Evolutionary conservation across 2,113 vertebrate species (phyloP).

Genomic region (Elgaria multicarinata): DNA sequence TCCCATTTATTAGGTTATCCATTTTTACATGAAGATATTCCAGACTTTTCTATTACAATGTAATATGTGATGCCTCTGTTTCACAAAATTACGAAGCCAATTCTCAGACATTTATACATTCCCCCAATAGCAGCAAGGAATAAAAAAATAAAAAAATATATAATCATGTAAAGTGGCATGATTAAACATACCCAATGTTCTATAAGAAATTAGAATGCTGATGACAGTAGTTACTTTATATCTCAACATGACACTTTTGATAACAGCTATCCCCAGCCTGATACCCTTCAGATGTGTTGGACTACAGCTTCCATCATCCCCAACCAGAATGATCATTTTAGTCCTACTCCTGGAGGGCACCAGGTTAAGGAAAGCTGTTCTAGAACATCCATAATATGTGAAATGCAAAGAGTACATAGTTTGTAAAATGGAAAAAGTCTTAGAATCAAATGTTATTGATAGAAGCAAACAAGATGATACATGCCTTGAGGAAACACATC

Average conservation of each 20-base stretch:
- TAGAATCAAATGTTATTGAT: slow-evolving; percentile 30
- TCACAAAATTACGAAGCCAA: slow-evolving; percentile 1
- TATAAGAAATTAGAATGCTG: slow-evolving; percentile 7
- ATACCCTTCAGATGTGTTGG: too few relatives aligned
- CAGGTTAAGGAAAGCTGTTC: neutral
- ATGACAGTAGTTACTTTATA: neutral
- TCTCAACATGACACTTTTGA: neutral
- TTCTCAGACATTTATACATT: slow-evolving; percentile 14
- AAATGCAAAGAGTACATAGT: slow-evolving; percentile 10
- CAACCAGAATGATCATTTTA: too few relatives aligned
- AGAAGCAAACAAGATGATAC: neutral
- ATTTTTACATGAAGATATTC: neutral
- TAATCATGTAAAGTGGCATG: neutral
- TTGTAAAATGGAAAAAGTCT: slow-evolving; percentile 26
- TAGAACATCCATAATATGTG: slow-evolving; percentile 3
- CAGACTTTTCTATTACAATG: neutral
- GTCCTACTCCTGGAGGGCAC: too few relatives aligned
- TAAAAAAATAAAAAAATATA: neutral
- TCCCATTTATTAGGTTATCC: neutral
- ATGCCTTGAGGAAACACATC: slow-evolving; percentile 39
- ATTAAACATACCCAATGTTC: neutral
- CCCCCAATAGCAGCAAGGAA: neutral
- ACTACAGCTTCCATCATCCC: too few relatives aligned
- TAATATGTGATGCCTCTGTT: neutral
- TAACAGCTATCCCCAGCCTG: too few relatives aligned